Base-by-base conservation (phyloP, 2,113 vertebrate genomes). In the Mus pahari region DNA sequence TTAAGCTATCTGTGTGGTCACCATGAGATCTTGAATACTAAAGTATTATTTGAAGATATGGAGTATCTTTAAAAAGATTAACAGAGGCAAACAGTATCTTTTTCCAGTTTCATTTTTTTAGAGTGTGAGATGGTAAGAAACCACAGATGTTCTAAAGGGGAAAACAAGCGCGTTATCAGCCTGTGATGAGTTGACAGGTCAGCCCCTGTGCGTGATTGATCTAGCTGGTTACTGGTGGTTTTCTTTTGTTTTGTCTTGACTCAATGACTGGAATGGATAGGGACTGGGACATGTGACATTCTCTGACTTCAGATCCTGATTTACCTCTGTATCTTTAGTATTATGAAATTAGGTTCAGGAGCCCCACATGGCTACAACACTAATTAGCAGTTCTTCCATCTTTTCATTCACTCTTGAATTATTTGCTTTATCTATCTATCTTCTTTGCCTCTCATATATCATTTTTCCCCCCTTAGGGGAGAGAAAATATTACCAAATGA, bases 401-500 rank as follows among this genome's bases (percentile, higher is more conserved):
- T 92, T 96, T 96, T 91, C 20, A 88, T 78, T 84, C 75, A 58
- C 26, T 60, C 79, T 39, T 81, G 58, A 96, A 75, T 68, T 68
- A 94, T 89, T 79, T 11, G 6, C 60, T 33, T 31, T 50, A 87
- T 93, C 90, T 73, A 26, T 39, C 26, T 58, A 87, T 93, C 88
- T 74, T 96, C 96, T 96, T 96, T 68, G 88, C 2, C 13, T 93
- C 90, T 94, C 26, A 81, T 45, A 68, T 86, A 73, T 9, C 90
- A 31, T 83, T 97, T 94, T 89, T 86, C 86, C 82, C 82, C 53
- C 90, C 26, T 53, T 91, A 81, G 58, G 62, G 33, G 20, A 94
- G 24, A 50, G 53, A 95, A 95, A 83, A 71, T 74, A 26, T 95
- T 70, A 89, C 50, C 94, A 96, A 89, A 92, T 94, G 89, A 84